Evolutionary conservation across 2,113 vertebrate species (phyloP), one percentile per base, ranked within the genome.

Genomic region (Herpailurus yagouaroundi): DNA sequence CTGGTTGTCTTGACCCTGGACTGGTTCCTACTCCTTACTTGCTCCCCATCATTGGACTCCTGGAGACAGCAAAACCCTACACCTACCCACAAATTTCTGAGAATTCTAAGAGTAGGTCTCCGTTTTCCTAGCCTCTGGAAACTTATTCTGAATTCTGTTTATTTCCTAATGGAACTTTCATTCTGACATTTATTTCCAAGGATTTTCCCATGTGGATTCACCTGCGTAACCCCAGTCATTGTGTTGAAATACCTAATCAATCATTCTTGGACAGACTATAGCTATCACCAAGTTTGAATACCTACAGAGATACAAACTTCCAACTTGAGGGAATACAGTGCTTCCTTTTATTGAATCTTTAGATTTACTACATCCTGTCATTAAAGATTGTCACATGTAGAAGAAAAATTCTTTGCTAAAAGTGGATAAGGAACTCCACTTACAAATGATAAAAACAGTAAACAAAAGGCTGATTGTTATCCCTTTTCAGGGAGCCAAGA

Each of bases 81-180:
- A 80, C 69, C 15, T 41, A 69, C 10, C 18, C 33, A 57, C 38
- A 69, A 57, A 87, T 60, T 81, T 76, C 41, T 69, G 38, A 18
- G 5, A 93, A 69, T 41, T 88, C 0, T 9, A 27, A 57, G 19
- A 52, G 45, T 38, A 31, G 48, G 4, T 63, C 55, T 91, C 23
- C 96, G 29, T 55, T 82, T 92, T 92, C 11, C 31, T n/a, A 88
- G 50, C n/a, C 31, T 89, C n/a, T 73, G 27, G 21, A 88, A 95
- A 89, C 21, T 66, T 36, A 88, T 45, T 45, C 45, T 45, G 45
- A 45, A 45, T 45, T 45, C 45, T 45, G 45, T 45, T 45, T 45
- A 45, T 45, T 45, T 45, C 2, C 82, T 50, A 85, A 74, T 21
- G 0, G 1, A 31, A 91, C 55, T 95, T n/a, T 52, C n/a, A 68